Evolutionary conservation across 1,140 invertebrate species (phyloP).

Genomic region (Ptiloglossa arizonensis): DNA sequence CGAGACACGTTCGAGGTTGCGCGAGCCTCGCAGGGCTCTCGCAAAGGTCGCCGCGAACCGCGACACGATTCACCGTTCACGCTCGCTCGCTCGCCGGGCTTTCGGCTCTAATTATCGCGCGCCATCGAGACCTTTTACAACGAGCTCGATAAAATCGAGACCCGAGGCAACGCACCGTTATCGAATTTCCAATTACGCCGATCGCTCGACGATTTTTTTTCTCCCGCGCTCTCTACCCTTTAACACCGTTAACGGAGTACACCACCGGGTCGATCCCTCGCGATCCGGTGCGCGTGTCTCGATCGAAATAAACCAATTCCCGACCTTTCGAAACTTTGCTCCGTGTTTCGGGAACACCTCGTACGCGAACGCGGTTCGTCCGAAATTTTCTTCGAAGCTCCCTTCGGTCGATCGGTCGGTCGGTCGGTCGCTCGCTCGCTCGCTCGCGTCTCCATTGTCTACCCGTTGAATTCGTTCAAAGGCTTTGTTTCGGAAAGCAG

Average conservation of each 20-base stretch:
- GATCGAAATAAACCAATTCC: background rate
- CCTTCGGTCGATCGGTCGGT: too few species aligned
- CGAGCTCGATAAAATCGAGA: background rate
- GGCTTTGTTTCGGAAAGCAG: background rate
- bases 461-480: background rate
- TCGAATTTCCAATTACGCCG: slow-evolving; percentile 19
- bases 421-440: too few species aligned
- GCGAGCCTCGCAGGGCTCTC: background rate
- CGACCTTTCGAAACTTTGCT: too few species aligned
- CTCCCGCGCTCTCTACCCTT: too few species aligned
- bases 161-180: background rate
- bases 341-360: too few species aligned
- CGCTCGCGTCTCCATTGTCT: too few species aligned
- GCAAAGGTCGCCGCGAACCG: background rate
- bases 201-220: background rate
- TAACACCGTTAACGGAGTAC: slow-evolving; percentile 19
- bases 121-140: slow-evolving; percentile 3
- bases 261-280: too few species aligned
- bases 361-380: too few species aligned
- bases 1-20: slow-evolving; percentile 3
- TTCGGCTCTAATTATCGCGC: slow-evolving; percentile 15
- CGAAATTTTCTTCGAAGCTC: too few species aligned
- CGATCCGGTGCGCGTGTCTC: too few species aligned
- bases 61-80: background rate
- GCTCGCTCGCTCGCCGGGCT: too few species aligned